Base-by-base conservation (phyloP, 2,888 invertebrate genomes). In the Lathronympha strigana region DNA sequence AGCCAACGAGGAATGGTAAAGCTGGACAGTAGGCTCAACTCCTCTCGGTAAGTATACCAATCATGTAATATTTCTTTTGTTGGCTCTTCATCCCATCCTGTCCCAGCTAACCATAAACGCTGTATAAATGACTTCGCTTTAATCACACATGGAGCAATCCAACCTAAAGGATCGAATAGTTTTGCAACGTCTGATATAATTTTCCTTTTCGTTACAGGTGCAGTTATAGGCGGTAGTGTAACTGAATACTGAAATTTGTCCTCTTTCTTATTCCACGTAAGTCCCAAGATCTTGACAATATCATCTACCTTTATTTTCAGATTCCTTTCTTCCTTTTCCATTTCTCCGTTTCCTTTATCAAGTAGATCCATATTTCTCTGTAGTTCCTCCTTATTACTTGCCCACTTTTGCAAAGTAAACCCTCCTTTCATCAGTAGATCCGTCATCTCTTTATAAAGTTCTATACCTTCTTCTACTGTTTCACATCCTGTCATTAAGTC, bases 151-250 rank as follows among this genome's bases (percentile, higher is more conserved):
- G 76, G 77, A 0, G 77, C 73, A 0, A 76, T 47, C 78, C 79
- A 80, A 0, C 79, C 79, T 0, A 78, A 36, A 0, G 78, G 78
- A 53, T 79, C 77, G 55, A 72, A 81, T 1, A 80, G 45, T 0
- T 69, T 53, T 9, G 75, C 58, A 5, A 80, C 73, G 15, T 78
- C 76, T 0, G 78, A 76, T 9, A 77, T 67, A 19, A 80, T 68
- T 31, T 51, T 71, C 66, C 78, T 72, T 71, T 79, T 79, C n/a
- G 79, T 79, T 62, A 73, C 63, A 60, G 74, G 68, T 38, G 36
- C 19, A 9, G 40, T 43, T 5, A 69, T 1, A 15, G 61, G 40
- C 0, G 73, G 69, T 0, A 77, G 45, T 8, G 69, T 66, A 0
- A 78, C 71, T 0, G 71, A 58, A 50, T 76, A 76, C 1, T 72